phyloP scores from a whole-genome alignment of 2,113 vertebrate species.

The Mus pahari region DNA sequence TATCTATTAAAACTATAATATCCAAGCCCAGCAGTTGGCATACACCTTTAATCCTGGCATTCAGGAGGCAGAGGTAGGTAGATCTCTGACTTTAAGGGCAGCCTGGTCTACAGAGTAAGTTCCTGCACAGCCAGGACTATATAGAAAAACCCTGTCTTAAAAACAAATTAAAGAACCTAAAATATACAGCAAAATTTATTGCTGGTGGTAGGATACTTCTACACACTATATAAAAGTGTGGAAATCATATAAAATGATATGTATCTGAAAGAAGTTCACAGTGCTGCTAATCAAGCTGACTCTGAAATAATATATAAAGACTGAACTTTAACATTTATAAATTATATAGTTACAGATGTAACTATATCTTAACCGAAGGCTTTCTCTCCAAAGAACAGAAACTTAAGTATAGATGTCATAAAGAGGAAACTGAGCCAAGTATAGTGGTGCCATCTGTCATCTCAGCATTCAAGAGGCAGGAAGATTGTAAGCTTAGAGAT shows the following conservation, averaged over 20 bases:
- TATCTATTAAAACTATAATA: neutral
- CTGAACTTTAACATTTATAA: neutral
- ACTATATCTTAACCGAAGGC: neutral
- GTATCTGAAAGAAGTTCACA: constrained; percentile 30
- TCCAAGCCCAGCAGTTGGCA: neutral
- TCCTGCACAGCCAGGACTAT: neutral
- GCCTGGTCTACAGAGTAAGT: neutral
- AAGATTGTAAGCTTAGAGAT: neutral
- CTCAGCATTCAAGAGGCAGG: neutral
- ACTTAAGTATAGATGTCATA: neutral
- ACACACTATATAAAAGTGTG: neutral
- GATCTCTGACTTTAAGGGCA: neutral
- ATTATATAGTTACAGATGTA: neutral
- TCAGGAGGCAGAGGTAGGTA: neutral
- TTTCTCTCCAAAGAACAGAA: constrained; percentile 38
- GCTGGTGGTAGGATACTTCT: neutral
- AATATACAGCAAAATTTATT: neutral
- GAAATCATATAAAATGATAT: constrained; percentile 30
- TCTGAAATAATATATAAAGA: constrained; percentile 13
- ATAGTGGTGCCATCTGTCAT: neutral
- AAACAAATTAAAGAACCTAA: neutral
- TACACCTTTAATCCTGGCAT: neutral
- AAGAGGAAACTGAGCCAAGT: neutral
- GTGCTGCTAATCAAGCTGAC: constrained; percentile 2
- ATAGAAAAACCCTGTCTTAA: neutral